Conservation (phyloP, 1,140 invertebrate genomes). For the Dendroctonus valens region DNA sequence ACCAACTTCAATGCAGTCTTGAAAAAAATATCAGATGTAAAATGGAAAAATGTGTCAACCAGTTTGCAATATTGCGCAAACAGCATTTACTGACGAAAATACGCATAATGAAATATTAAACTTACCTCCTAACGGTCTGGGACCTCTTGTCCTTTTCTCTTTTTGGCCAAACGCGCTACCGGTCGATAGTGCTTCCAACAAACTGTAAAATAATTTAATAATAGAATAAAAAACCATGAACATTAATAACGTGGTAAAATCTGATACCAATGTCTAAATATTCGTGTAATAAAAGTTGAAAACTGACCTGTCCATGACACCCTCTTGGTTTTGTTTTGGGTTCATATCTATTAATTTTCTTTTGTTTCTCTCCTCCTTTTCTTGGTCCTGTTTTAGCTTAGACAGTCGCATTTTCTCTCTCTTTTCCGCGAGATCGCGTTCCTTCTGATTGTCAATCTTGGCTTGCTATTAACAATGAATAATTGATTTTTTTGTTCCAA, state of each 20-base stretch:
- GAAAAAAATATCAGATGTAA: neutral
- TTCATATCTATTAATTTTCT: conserved; percentile 90
- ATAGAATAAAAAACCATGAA: conserved; percentile 9
- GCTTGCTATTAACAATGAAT: conserved; percentile 61
- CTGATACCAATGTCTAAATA: no score
- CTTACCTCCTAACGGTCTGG: conserved; percentile 74
- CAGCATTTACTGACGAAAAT: no score
- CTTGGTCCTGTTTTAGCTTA: conserved; percentile 80
- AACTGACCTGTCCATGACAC: conserved; percentile 84
- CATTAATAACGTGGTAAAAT: neutral
- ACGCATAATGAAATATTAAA: conserved; percentile 26
- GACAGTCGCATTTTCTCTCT: conserved; percentile 80
- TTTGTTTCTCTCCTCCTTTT: conserved; percentile 80
- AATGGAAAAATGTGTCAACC: neutral
- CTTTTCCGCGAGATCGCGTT: conserved; percentile 86
- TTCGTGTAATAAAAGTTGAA: neutral
- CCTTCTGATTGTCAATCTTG: conserved; percentile 79
- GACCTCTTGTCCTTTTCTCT: conserved; percentile 75
- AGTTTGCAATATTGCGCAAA: no score
- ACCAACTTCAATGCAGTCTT: neutral
- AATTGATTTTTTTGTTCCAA: conserved; percentile 1
- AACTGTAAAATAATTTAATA: conserved; percentile 56
- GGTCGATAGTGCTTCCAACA: conserved; percentile 90
- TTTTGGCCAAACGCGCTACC: conserved; percentile 88
- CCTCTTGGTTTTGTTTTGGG: conserved; percentile 82